Conservation (phyloP, 2,113 vertebrate species). For the Athene cunicularia region DNA sequence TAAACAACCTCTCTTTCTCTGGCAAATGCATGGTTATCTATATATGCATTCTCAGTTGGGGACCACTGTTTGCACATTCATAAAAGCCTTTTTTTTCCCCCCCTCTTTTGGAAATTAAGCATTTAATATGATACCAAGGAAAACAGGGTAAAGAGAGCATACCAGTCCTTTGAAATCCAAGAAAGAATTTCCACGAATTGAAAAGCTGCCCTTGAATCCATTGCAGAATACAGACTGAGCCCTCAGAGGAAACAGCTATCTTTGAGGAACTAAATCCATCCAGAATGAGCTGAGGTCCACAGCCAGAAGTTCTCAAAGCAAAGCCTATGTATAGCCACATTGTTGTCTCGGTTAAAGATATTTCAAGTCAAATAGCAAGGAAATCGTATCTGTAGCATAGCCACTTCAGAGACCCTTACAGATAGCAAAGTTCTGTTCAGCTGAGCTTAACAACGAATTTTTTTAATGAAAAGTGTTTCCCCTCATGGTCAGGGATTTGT, state of each 20-base stretch:
- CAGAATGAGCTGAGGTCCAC: background rate
- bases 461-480: background rate
- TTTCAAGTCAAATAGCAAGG: background rate
- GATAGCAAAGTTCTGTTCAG: background rate
- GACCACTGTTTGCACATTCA: background rate
- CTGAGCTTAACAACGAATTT: background rate
- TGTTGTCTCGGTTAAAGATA: background rate
- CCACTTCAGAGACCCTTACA: background rate
- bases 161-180: conserved; percentile 28
- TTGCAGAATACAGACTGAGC: background rate
- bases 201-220: background rate
- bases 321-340: background rate
- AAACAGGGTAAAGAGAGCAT: background rate
- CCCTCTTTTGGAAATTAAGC: background rate
- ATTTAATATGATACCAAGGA: background rate
- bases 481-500: background rate
- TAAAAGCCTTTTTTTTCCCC: background rate
- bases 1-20: background rate
- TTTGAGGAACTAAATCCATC: background rate
- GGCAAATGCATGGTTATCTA: background rate
- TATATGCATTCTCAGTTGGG: background rate
- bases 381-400: background rate
- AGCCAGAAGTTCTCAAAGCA: background rate
- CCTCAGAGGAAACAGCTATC: background rate
- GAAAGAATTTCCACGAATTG: conserved; percentile 6